phyloP scores from a whole-genome alignment of 2,888 invertebrate genomes.

The Altica lythri region DNA sequence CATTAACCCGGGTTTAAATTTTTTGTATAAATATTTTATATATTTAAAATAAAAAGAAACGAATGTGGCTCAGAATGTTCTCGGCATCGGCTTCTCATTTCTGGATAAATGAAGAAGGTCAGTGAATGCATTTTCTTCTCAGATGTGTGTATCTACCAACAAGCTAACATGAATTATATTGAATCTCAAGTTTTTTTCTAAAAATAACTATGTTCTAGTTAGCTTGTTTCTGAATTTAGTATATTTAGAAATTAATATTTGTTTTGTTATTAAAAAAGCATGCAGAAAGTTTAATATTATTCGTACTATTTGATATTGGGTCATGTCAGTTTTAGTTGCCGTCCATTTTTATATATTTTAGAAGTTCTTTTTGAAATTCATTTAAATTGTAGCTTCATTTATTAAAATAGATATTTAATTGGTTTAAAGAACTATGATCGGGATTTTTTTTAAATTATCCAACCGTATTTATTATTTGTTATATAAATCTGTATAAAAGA shows the following conservation, averaged over 20 bases:
- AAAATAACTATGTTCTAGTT: conserved; percentile 35
- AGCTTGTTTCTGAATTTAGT: conserved; percentile 37
- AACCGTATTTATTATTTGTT: too few relatives aligned
- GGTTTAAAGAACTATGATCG: too few relatives aligned
- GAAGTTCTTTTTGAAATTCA: too few relatives aligned
- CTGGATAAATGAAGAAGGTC: conserved; percentile 42
- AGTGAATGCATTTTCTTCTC: conserved; percentile 47
- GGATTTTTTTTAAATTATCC: too few relatives aligned
- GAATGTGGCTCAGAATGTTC: conserved; percentile 28
- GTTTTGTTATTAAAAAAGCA: conserved; percentile 35
- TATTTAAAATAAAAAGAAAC: conserved; percentile 25
- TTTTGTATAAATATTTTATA: conserved; percentile 47
- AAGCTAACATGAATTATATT: conserved; percentile 39
- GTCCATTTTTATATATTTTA: conserved; percentile 9
- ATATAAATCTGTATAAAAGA: too few relatives aligned
- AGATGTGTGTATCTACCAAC: conserved; percentile 40
- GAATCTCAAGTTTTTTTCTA: conserved; percentile 1
- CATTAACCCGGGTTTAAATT: conserved; percentile 45
- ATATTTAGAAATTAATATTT: conserved; percentile 31
- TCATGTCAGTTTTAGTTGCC: conserved; percentile 18
- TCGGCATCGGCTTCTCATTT: conserved; percentile 35
- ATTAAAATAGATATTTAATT: conserved; percentile 1
- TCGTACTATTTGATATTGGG: conserved; percentile 17
- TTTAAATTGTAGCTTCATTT: conserved; percentile 2
- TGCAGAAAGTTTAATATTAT: conserved; percentile 16